Evolutionary conservation across 1,140 invertebrate species (phyloP).

Genomic region (Cyclargus thomasi): DNA sequence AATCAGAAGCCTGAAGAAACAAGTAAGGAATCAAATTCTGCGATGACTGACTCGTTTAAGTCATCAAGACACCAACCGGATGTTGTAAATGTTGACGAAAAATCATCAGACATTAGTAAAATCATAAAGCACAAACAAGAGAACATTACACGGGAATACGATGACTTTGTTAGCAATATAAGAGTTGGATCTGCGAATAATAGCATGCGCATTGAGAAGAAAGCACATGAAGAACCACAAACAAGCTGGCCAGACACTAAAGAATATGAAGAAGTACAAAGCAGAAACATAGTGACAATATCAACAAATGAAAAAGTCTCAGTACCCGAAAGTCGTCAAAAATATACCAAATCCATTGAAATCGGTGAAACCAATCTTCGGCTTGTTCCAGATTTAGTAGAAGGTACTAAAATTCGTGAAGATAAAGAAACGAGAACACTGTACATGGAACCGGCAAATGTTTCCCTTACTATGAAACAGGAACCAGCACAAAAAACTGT

Average conservation of each 20-base stretch:
- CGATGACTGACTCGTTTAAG: slow-evolving; percentile 64
- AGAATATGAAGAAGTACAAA: slow-evolving; percentile 41
- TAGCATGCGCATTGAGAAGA: slow-evolving; percentile 55
- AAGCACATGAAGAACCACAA: slow-evolving; percentile 39
- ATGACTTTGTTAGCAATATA: slow-evolving; percentile 71
- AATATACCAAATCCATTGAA: slow-evolving; percentile 71
- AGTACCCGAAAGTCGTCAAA: slow-evolving; percentile 38
- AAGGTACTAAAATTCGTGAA: slow-evolving; percentile 56
- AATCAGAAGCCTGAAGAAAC: slow-evolving; percentile 47
- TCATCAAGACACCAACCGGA: slow-evolving; percentile 71
- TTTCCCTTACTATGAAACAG: slow-evolving; percentile 65
- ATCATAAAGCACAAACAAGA: slow-evolving; percentile 28
- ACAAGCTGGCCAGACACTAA: slow-evolving; percentile 47
- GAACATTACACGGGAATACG: slow-evolving; percentile 34
- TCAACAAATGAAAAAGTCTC: slow-evolving; percentile 51
- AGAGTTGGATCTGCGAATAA: slow-evolving; percentile 68
- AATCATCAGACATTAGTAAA: slow-evolving; percentile 40
- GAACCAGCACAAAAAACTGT: slow-evolving; percentile 71
- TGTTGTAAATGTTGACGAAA: slow-evolving; percentile 69
- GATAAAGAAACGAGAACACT: slow-evolving; percentile 55
- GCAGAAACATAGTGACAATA: slow-evolving; percentile 66
- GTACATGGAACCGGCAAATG: slow-evolving; percentile 64
- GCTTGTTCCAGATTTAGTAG: slow-evolving; percentile 63
- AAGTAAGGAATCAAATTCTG: slow-evolving; percentile 43
- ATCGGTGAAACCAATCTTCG: slow-evolving; percentile 60